phyloP scores from a whole-genome alignment of 2,888 invertebrate genomes.

The Lasioglossum pauxillum region DNA sequence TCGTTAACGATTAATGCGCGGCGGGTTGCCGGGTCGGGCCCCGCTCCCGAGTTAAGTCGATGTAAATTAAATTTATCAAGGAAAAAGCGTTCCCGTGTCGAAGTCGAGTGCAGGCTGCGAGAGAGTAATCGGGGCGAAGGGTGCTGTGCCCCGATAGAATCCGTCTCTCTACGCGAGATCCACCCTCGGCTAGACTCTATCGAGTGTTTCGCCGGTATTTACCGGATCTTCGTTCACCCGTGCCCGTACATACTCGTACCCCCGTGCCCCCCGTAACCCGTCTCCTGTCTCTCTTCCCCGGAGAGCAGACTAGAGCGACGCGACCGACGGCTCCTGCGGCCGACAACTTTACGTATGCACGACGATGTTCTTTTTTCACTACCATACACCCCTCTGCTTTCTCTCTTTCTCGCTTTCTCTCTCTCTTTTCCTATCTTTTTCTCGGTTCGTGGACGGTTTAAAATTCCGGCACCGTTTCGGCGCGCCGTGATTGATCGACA shows the following conservation, averaged over 20 bases:
- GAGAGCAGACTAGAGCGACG: neutral
- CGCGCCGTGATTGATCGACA: conserved; percentile 54
- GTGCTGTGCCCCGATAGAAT: conserved; percentile 33
- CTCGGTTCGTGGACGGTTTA: conserved; percentile 21
- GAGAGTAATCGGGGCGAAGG: conserved; percentile 54
- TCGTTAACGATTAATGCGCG: conserved; percentile 46
- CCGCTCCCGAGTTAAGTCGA: conserved; percentile 56
- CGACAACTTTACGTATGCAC: conserved; percentile 35
- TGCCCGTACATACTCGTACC: neutral
- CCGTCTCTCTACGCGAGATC: conserved; percentile 26
- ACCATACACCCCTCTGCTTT: neutral
- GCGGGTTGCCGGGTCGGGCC: conserved; percentile 34
- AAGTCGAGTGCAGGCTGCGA: conserved; percentile 51
- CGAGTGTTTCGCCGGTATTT: conserved; percentile 31
- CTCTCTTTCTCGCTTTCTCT: neutral
- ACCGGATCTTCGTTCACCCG: conserved; percentile 6
- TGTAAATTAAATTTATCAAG: conserved; percentile 73
- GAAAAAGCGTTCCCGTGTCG: conserved; percentile 71
- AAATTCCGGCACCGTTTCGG: conserved; percentile 51
- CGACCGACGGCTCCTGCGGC: neutral
- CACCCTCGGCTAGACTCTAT: conserved; percentile 24
- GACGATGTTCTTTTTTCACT: conserved; percentile 7
- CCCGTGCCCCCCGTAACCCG: neutral
- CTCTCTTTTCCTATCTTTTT: neutral
- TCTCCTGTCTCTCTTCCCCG: neutral